Evolutionary conservation across 2,888 invertebrate species (phyloP), one percentile per base, ranked within the genome.

Genomic region (Dryocosmus kuriphilus): DNA sequence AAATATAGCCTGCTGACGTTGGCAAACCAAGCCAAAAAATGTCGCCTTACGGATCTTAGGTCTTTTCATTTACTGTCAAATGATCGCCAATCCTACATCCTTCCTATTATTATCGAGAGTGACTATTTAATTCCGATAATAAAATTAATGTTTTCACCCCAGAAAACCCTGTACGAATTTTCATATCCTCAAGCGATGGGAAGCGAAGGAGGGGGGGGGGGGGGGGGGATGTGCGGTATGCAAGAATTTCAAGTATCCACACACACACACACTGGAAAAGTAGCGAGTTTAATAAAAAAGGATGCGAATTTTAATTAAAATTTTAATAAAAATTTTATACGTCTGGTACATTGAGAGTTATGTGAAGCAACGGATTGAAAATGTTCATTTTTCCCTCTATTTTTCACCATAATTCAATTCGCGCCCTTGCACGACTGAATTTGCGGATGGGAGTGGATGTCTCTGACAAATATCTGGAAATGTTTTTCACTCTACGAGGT

Each of bases 301-400:
- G 71, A 61, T 73, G 41, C 74, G 71, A 30, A 57, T 46, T 46
- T 51, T 77, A 60, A 74, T 55, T 41, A 62, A 67, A 79, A 77
- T 27, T 77, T 77, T 27, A 65, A 57, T 67, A 55, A 79, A 67
- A 77, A 74, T 79, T 38, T 74, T 55, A 67, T 71, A 51, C 71
- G 32, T 71, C 51, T 71, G 71, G 71, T 51, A 46, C 51, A 71
- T 71, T 71, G 71, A 32, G 51, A 71, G 30, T 32, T 14, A 27
- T 71, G 71, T 71, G 71, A 71, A 71, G 71, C 71, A 51, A 71
- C 71, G 51, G 51, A 71, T 71, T 71, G 71, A 71, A 27, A 71
- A 51, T 71, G 41, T 71, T 71, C 71, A 71, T 71, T 71, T 51
- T 71, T 32, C 51, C 51, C 71, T 71, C 30, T 51, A 71, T 71